Conservation (phyloP, 2,888 invertebrate genomes). For the Conops quadrifasciatus region DNA sequence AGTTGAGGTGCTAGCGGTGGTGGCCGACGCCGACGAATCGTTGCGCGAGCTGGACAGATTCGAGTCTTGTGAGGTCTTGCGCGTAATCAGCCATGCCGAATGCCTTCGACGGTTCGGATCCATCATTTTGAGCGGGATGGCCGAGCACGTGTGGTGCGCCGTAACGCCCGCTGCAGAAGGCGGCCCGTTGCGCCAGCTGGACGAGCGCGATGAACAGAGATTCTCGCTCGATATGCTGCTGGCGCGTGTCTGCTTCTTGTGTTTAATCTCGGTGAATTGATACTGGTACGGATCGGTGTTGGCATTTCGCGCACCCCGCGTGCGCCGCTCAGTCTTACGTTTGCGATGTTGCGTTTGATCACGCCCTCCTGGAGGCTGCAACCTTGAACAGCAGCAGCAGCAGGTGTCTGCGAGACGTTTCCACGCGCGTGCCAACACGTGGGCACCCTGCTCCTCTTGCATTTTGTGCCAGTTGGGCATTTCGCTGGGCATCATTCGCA, state of each 20-base stretch:
- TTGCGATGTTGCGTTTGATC: slow-evolving; percentile 40
- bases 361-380: neutral
- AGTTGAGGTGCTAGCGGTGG: slow-evolving; percentile 89
- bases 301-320: slow-evolving; percentile 61
- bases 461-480: slow-evolving; percentile 62
- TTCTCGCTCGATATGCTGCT: slow-evolving; percentile 90
- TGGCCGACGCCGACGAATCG: slow-evolving; percentile 90
- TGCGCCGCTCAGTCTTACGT: slow-evolving; percentile 52
- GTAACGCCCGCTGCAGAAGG: slow-evolving; percentile 56
- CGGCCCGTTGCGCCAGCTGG: slow-evolving; percentile 83
- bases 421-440: slow-evolving; percentile 61
- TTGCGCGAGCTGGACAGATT: slow-evolving; percentile 89
- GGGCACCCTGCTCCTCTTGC: slow-evolving; percentile 50
- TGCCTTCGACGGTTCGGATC: slow-evolving; percentile 77
- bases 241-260: slow-evolving; percentile 77
- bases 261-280: slow-evolving; percentile 77
- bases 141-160: slow-evolving; percentile 69
- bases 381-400: slow-evolving; percentile 48
- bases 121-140: slow-evolving; percentile 75
- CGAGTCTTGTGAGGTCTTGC: slow-evolving; percentile 92
- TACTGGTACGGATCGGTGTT: slow-evolving; percentile 76
- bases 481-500: slow-evolving; percentile 65
- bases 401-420: slow-evolving; percentile 62
- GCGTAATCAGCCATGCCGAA: slow-evolving; percentile 88
- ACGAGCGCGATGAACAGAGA: slow-evolving; percentile 86